Evolutionary conservation across 2,888 invertebrate species (phyloP).

Genomic region (Aelia acuminata): DNA sequence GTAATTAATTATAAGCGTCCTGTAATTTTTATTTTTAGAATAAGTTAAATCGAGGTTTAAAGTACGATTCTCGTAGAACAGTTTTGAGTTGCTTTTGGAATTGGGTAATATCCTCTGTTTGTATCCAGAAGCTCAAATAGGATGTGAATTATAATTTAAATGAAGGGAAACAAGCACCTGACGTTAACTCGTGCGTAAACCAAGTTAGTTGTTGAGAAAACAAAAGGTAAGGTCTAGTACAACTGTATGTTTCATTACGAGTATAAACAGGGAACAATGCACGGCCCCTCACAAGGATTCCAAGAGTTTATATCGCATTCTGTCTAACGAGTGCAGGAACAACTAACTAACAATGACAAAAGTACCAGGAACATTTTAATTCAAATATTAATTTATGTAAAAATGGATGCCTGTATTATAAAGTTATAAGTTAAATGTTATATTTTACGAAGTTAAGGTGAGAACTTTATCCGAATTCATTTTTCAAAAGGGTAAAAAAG

Average conservation of each 20-base stretch:
- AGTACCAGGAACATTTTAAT: neutral
- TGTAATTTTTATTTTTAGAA: too few relatives aligned
- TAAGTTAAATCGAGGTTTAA: neutral
- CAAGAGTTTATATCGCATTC: neutral
- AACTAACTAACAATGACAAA: neutral
- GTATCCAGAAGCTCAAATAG: neutral
- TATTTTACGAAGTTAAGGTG: too few relatives aligned
- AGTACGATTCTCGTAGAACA: neutral
- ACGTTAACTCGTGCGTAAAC: constrained; percentile 1
- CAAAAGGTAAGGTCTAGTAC: constrained; percentile 20
- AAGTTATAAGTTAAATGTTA: too few relatives aligned
- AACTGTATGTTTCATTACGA: constrained; percentile 17
- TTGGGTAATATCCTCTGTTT: neutral
- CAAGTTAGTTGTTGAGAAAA: constrained; percentile 23
- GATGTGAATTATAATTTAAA: constrained; percentile 34
- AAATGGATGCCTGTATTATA: neutral
- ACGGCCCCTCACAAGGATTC: neutral
- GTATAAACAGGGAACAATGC: constrained; percentile 3
- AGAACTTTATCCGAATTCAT: too few relatives aligned
- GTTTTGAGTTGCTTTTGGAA: neutral
- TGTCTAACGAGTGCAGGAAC: neutral
- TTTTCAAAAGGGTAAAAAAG: too few relatives aligned
- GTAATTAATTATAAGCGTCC: too few relatives aligned
- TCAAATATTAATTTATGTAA: neutral
- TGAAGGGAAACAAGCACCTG: constrained; percentile 20